Base-by-base conservation (phyloP, 2,888 invertebrate species). In the Thereva nobilitata region DNA sequence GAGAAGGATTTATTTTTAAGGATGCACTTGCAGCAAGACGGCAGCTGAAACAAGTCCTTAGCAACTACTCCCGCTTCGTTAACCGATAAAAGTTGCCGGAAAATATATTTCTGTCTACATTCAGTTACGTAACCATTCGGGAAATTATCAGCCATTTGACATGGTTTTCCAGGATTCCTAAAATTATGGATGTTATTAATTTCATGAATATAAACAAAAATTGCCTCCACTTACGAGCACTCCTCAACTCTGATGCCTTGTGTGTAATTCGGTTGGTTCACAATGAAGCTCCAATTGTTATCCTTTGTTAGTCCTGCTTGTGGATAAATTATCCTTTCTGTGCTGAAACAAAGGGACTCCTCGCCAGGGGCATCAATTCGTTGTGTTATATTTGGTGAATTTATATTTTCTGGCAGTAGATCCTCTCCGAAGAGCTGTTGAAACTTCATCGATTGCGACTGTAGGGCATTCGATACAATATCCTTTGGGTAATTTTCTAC, bases 1-100 rank as follows among this genome's bases (percentile, higher is more conserved):
- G 23, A 23, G 23, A 23, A 23, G 23, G 23, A 23, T 23, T 23
- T 23, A 2, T 23, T 38, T 47, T 67, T 73, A 64, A 83, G 73
- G 52, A 83, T 82, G 74, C 92, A 92, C 59, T 89, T 87, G 76
- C 92, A 92, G 73, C 91, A 91, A 34, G 89, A 88, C 1, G 92
- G 92, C 61, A 92, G 80, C 72, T 82, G 81, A 70, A 91, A 86
- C 7, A 80, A 76, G 66, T 85, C 86, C 12, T 83, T 79, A 8
- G 78, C 72, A 1, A 84, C 75, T 5, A 79, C 74, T 0, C 75
- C 76, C 7, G 78, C 76, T 0, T 79, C 75, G 53, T 79, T 82
- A 0, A 89, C 72, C 0, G 87, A 85, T 12, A 86, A 74, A 76
- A 87, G 75, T 53, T 81, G 80, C 4, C 85, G 80, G 71, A 82